Percentiles rank a stretch among this genome's conserved stretches.
These are phyloP conservation scores for Tolypeutes matacus DNA, from an alignment of 2,797 vertebrate species.

Conservation along the genomic window DNA sequence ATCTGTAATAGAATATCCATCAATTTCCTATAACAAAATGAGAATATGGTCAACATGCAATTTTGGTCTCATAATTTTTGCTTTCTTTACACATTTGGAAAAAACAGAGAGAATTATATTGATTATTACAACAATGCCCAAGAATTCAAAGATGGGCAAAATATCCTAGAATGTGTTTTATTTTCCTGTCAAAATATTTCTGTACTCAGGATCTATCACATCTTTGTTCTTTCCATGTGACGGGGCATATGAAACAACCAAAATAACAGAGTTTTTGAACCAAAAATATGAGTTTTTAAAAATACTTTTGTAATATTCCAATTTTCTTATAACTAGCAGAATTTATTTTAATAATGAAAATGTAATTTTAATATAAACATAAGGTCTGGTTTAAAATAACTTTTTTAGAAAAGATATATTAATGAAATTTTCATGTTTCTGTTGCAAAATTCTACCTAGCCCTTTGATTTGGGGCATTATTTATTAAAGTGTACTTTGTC, in stretches of 20 bases:
- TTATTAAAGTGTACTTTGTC: constrained; percentile 28
- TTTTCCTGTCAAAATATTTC: background rate
- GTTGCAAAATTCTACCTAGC: background rate
- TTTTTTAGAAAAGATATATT: constrained; percentile 15
- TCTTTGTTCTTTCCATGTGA: background rate
- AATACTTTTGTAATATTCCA: background rate
- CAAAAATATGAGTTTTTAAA: background rate
- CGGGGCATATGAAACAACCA: background rate
- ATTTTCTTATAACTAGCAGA: constrained; percentile 58
- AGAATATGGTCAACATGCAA: background rate
- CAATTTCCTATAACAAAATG: background rate
- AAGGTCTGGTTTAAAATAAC: constrained; percentile 52
- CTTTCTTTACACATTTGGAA: background rate
- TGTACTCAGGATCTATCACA: background rate
- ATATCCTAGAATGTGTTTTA: background rate
- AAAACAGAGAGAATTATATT: background rate
- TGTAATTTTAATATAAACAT: constrained; percentile 64
- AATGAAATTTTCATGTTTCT: constrained; percentile 44
- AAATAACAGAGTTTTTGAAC: background rate
- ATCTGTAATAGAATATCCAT: background rate
- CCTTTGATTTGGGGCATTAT: constrained; percentile 17
- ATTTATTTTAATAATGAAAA: constrained; percentile 73
- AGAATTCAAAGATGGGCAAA: background rate
- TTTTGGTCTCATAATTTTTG: background rate
- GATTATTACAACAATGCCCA: background rate